A percentile compares a stretch with the other conserved stretches of the same genome.
phyloP scores from a whole-genome alignment of 2,888 invertebrate genomes.

The Platerodrilus igneus region DNA sequence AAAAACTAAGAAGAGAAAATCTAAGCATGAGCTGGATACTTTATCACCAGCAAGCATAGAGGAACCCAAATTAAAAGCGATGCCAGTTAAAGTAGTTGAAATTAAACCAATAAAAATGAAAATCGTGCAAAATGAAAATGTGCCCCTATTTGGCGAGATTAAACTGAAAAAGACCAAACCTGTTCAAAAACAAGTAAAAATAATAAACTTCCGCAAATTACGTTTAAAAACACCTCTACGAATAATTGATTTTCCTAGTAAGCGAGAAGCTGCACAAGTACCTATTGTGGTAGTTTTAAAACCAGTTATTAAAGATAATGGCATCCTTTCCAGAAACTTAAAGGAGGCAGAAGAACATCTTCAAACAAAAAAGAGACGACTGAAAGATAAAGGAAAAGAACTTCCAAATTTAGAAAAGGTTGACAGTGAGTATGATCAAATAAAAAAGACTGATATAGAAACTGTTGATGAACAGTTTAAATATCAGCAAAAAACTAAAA shows the following conservation, averaged over 20 bases:
- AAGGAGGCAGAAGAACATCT: conserved; percentile 46
- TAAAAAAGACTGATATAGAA: conserved; percentile 44
- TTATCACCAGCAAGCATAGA: conserved; percentile 30
- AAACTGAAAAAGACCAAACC: conserved; percentile 54
- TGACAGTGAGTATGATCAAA: conserved; percentile 46
- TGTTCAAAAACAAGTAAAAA: conserved; percentile 35
- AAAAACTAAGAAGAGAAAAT: conserved; percentile 27
- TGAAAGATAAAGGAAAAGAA: conserved; percentile 42
- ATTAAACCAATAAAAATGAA: conserved; percentile 58
- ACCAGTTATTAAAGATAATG: conserved; percentile 47
- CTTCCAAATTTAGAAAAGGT: conserved; percentile 46
- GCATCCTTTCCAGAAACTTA: conserved; percentile 50
- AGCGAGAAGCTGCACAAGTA: conserved; percentile 37
- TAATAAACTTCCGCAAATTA: conserved; percentile 57
- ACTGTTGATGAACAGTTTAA: conserved; percentile 42
- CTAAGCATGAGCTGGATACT: conserved; percentile 29
- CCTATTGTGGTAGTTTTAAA: conserved; percentile 43
- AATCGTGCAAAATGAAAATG: conserved; percentile 53
- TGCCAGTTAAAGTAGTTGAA: conserved; percentile 59
- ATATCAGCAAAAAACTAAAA: conserved; percentile 33
- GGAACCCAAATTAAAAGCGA: conserved; percentile 50
- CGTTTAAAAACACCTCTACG: conserved; percentile 68
- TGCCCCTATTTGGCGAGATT: conserved; percentile 55
- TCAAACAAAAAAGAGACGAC: conserved; percentile 42
- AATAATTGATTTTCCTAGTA: conserved; percentile 49